Evolutionary conservation across 2,797 vertebrate genomes (phyloP).

Genomic region (Chelon auratus): DNA sequence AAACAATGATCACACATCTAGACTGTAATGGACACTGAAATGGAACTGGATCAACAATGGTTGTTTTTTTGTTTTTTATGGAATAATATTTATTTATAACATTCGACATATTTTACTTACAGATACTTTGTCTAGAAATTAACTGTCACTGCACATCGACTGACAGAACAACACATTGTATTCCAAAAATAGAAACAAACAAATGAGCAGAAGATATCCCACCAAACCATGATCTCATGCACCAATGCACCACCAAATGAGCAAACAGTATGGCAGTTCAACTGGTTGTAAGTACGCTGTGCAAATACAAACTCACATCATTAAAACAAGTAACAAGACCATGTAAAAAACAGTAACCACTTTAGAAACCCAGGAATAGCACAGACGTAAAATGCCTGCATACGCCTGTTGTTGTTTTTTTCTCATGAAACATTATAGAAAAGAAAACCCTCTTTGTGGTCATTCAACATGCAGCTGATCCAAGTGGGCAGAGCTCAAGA

Average conservation of each 20-base stretch:
- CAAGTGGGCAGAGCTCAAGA: slow-evolving; percentile 65
- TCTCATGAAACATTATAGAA: slow-evolving; percentile 73
- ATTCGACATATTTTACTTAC: slow-evolving; percentile 85
- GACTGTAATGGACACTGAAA: slow-evolving; percentile 5
- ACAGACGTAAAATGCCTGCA: slow-evolving; percentile 74
- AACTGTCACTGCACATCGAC: slow-evolving; percentile 88
- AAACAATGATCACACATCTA: background rate
- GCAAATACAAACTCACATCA: slow-evolving; percentile 79
- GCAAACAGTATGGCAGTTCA: slow-evolving; percentile 67
- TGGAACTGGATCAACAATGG: slow-evolving; percentile 10
- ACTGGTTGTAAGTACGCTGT: slow-evolving; percentile 78
- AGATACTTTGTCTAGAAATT: slow-evolving; percentile 85
- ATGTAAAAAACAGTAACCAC: slow-evolving; percentile 74
- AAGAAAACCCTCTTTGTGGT: slow-evolving; percentile 78
- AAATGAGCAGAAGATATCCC: slow-evolving; percentile 72
- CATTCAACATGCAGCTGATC: slow-evolving; percentile 90
- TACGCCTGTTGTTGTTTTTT: slow-evolving; percentile 63
- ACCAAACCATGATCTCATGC: slow-evolving; percentile 84
- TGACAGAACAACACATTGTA: slow-evolving; percentile 79
- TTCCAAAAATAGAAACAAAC: slow-evolving; percentile 74
- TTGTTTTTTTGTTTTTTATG: slow-evolving; percentile 49
- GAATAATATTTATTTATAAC: slow-evolving; percentile 82
- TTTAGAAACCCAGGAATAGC: slow-evolving; percentile 69
- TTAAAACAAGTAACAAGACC: slow-evolving; percentile 79
- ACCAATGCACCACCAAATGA: slow-evolving; percentile 73